These are phyloP conservation scores for Pelochelys cantorii DNA, from an alignment of 2,797 vertebrate species.

Conservation along the genomic window DNA sequence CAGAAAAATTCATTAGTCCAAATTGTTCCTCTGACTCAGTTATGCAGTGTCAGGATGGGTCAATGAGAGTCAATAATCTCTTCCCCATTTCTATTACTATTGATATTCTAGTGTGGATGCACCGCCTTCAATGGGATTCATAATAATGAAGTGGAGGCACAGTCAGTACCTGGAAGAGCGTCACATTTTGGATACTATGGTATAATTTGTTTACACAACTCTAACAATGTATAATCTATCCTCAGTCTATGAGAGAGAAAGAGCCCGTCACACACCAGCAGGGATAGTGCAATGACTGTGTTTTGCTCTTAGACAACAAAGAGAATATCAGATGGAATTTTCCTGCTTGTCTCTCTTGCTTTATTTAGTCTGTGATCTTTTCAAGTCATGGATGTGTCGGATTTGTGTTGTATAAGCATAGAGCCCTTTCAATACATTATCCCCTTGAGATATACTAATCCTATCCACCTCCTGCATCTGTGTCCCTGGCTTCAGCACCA, in stretches of 20 bases:
- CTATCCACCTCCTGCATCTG: neutral
- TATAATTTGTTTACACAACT: neutral
- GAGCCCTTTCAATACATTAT: neutral
- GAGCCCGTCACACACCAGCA: neutral
- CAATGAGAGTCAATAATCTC: neutral
- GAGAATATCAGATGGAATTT: slow-evolving; percentile 5
- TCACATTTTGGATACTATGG: neutral
- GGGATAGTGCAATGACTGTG: neutral
- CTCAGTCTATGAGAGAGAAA: neutral
- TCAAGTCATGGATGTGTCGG: neutral
- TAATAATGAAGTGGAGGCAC: neutral
- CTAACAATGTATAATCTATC: fast-evolving
- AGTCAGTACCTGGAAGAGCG: neutral
- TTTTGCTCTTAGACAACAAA: neutral
- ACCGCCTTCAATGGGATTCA: neutral
- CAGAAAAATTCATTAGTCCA: neutral
- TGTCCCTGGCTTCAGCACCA: neutral
- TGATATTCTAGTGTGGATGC: neutral
- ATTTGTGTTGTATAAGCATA: neutral
- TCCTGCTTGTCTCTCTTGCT: neutral
- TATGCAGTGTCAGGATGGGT: neutral
- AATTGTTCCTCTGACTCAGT: fast-evolving
- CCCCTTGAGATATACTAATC: neutral
- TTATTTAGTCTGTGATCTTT: neutral
- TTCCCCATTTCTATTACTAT: neutral